phyloP scores from a whole-genome alignment of 2,113 vertebrate genomes.

The Gymnarchus niloticus region DNA sequence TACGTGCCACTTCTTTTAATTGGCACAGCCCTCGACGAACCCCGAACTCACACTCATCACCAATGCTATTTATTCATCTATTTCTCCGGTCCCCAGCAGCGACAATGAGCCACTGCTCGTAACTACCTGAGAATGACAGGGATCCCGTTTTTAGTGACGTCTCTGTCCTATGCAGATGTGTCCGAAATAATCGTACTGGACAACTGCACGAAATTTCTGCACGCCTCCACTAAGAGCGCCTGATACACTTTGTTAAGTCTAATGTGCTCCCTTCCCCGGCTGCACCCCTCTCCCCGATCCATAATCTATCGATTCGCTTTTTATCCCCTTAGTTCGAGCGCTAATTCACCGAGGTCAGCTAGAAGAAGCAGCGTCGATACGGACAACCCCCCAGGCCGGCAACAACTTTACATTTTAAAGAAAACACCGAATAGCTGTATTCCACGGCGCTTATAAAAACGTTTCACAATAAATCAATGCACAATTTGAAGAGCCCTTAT shows the following conservation, averaged over 20 bases:
- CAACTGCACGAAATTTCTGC: background rate
- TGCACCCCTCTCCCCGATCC: background rate
- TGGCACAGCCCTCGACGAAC: background rate
- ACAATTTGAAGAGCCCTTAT: background rate
- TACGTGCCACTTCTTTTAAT: background rate
- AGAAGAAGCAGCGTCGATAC: constrained; percentile 32
- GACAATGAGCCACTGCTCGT: background rate
- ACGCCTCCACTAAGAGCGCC: background rate
- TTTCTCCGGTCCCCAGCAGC: background rate
- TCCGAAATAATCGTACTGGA: background rate
- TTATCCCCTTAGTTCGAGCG: constrained; percentile 28
- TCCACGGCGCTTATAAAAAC: background rate
- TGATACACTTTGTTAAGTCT: background rate
- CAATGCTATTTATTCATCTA: background rate
- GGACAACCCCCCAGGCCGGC: background rate
- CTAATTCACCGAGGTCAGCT: background rate
- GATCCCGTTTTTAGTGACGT: background rate
- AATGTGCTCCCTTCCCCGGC: background rate
- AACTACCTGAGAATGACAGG: background rate
- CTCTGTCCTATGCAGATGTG: background rate
- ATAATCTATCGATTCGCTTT: background rate
- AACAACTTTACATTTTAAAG: background rate
- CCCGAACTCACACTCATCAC: background rate
- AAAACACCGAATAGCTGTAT: background rate
- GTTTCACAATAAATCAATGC: background rate